A percentile compares a stretch with the other conserved stretches of the same genome.
phyloP scores from a whole-genome alignment of 2,888 invertebrate genomes.

The Thumatha senex region DNA sequence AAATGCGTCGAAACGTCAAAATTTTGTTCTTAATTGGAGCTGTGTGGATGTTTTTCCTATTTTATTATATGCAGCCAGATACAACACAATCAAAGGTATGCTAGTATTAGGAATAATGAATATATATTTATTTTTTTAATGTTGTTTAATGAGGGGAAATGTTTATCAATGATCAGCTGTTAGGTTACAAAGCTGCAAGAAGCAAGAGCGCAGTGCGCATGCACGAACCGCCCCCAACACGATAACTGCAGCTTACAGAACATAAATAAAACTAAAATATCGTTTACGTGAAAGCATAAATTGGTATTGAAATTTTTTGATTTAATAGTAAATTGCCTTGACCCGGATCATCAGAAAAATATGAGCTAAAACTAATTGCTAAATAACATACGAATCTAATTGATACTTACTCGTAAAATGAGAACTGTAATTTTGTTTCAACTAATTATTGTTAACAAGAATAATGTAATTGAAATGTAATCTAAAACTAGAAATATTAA shows the following conservation, averaged over 20 bases:
- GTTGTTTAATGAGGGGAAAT: conserved; percentile 14
- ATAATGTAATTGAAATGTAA: too few relatives aligned
- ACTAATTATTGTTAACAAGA: background rate
- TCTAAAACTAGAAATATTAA: too few relatives aligned
- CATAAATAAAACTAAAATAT: conserved; percentile 9
- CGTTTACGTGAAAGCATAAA: conserved; percentile 7
- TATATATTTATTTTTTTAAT: conserved; percentile 19
- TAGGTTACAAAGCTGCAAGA: conserved; percentile 44
- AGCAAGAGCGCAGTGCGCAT: conserved; percentile 63
- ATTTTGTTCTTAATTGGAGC: conserved; percentile 69
- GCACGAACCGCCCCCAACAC: conserved; percentile 48
- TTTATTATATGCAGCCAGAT: conserved; percentile 78
- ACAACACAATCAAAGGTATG: conserved; percentile 67
- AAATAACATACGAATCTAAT: conserved; percentile 9
- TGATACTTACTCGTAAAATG: background rate
- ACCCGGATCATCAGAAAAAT: conserved; percentile 1
- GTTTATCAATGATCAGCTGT: conserved; percentile 62
- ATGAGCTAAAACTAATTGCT: conserved; percentile 3
- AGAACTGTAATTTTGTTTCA: background rate
- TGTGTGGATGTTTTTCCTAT: conserved; percentile 74
- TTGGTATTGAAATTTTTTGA: background rate
- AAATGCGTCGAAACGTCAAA: conserved; percentile 77
- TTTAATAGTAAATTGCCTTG: conserved; percentile 1
- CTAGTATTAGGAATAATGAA: conserved; percentile 10
- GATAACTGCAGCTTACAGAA: conserved; percentile 49